phyloP scores from a whole-genome alignment of 1,140 invertebrate species.

The Drosophila littoralis region DNA sequence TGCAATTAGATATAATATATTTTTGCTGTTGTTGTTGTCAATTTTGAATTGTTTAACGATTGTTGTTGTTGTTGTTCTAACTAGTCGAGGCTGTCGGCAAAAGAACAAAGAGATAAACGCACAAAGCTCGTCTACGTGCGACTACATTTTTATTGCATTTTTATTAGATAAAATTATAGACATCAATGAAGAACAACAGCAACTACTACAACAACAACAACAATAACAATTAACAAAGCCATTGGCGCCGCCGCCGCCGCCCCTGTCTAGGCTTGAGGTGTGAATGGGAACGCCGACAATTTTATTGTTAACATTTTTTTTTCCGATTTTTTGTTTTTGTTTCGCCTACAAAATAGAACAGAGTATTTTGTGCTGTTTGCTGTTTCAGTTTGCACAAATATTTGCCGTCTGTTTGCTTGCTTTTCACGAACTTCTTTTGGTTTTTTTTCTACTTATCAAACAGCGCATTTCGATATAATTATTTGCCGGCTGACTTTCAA shows the following conservation, averaged over 20 bases:
- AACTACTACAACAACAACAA: slow-evolving; percentile 22
- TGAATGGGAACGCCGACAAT: slow-evolving; percentile 47
- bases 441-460: slow-evolving; percentile 35
- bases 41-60: slow-evolving; percentile 27
- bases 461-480: slow-evolving; percentile 58
- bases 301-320: slow-evolving; percentile 38
- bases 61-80: slow-evolving; percentile 15
- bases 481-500: slow-evolving; percentile 56
- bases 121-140: slow-evolving; percentile 32
- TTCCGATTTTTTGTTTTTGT: neutral
- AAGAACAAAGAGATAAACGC: slow-evolving; percentile 57
- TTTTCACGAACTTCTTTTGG: slow-evolving; percentile 6
- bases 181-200: slow-evolving; percentile 32
- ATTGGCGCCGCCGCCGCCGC: slow-evolving; percentile 5
- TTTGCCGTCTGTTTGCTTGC: slow-evolving; percentile 37
- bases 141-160: slow-evolving; percentile 61
- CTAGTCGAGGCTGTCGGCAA: slow-evolving; percentile 41
- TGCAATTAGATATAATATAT: slow-evolving; percentile 13
- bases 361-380: neutral
- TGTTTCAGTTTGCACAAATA: slow-evolving; percentile 27
- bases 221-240: slow-evolving; percentile 35
- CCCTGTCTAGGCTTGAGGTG: slow-evolving; percentile 20
- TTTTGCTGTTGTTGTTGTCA: slow-evolving; percentile 10
- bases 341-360: neutral
- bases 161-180: slow-evolving; percentile 67